Evolutionary conservation across 2,113 vertebrate genomes (phyloP), one percentile per base, ranked within the genome.

Genomic region (Neolamprologus cancellatus): DNA sequence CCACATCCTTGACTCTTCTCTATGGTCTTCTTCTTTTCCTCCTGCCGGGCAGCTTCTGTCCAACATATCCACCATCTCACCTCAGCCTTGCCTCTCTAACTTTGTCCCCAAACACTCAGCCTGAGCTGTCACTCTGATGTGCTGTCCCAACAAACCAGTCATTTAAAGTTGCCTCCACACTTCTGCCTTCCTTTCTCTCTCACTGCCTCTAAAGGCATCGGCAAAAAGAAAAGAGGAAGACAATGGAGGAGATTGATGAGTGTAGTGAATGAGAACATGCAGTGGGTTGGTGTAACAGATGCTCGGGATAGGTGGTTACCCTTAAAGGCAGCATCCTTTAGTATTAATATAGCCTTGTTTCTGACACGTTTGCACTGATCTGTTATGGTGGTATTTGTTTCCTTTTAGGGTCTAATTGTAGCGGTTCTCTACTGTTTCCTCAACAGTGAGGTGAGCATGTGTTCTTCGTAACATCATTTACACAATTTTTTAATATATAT

Each of bases 341-440:
- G 5, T 28, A 46, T 46, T 46, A 48, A 20, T 46, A 2, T 23
- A 64, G 59, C 41, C 25, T 23, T 48, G 4, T 30, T 76, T 76
- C 44, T 30, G 10, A 32, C 17, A n/a, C 2, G 0, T 50, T 76
- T 0, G 25, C 44, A 3, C 3, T 30, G 25, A 32, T 50, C 25
- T 50, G 44, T 76, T 6, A 32, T 61, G 69, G 15, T 74, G 41
- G n/a, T 13, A 14, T 53, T 25, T 55, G 52, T 91, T 93, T 9
- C 88, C 55, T 93, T 91, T 50, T 85, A 99, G 98, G 98, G 98
- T 14, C 83, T 98, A 48, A 97, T 98, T 53, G 98, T 99, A 78
- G 97, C 97, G 0, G 94, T 98, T 41, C 95, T 99, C 5, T 99
- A 99, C 85, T 98, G 98, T 86, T 98, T 99, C 93, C 94, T 99